phyloP scores from a whole-genome alignment of 1,140 invertebrate species.

The Bombyx mandarina region DNA sequence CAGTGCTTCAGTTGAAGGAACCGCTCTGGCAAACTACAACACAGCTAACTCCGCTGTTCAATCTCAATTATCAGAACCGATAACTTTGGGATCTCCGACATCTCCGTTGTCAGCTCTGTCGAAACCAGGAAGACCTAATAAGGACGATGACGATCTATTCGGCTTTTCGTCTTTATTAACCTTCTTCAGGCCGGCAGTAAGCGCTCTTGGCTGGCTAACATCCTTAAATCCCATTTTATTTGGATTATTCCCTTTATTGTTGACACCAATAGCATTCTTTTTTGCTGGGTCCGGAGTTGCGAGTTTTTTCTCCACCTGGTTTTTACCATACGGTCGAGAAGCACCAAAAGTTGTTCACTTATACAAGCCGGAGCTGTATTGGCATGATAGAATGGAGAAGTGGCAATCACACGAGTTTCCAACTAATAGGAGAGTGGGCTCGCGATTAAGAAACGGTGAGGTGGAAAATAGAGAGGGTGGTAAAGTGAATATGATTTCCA shows the following conservation, averaged over 20 bases:
- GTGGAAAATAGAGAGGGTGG: neutral
- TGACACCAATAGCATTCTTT: conserved; percentile 50
- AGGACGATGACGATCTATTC: conserved; percentile 45
- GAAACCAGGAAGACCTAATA: conserved; percentile 28
- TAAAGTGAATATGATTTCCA: conserved; percentile 27
- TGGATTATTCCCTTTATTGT: conserved; percentile 43
- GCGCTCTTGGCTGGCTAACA: conserved; percentile 46
- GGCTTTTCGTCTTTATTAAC: conserved; percentile 40
- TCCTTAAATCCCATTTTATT: conserved; percentile 54
- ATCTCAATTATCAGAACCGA: conserved; percentile 30
- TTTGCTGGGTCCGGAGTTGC: conserved; percentile 48
- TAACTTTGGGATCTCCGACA: conserved; percentile 25
- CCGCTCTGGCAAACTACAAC: conserved; percentile 46
- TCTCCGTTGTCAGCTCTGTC: conserved; percentile 29
- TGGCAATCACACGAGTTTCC: conserved; percentile 40
- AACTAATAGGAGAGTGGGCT: conserved; percentile 14
- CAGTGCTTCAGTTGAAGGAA: conserved; percentile 44
- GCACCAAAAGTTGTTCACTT: conserved; percentile 35
- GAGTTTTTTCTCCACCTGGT: conserved; percentile 43
- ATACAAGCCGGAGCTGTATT: conserved; percentile 41
- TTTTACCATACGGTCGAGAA: conserved; percentile 42
- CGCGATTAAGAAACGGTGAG: conserved; percentile 18
- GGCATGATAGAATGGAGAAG: conserved; percentile 41
- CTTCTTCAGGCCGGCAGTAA: conserved; percentile 50
- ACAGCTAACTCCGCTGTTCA: conserved; percentile 26